Evolutionary conservation across 2,797 vertebrate genomes (phyloP).

Genomic region (Phaenicophaeus curvirostris): DNA sequence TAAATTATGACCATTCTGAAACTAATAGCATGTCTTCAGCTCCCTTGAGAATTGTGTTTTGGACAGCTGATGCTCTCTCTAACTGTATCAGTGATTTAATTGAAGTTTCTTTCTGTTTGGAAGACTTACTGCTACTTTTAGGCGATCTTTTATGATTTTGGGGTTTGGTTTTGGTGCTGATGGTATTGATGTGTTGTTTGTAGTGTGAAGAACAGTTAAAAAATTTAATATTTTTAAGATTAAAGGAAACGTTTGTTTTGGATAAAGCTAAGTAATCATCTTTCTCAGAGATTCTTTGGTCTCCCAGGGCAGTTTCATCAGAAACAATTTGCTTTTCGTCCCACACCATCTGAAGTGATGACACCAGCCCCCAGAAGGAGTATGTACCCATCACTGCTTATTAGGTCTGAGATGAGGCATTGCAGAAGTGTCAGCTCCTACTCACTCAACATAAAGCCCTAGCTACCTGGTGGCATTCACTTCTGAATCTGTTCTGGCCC

Average conservation of each 20-base stretch:
- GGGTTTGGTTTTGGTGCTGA: background rate
- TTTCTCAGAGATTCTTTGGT: background rate
- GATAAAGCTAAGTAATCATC: background rate
- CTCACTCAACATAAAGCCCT: background rate
- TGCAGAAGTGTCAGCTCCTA: rapidly evolving
- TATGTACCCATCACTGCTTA: background rate
- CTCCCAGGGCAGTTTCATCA: background rate
- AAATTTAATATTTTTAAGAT: background rate
- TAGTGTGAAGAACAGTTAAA: background rate
- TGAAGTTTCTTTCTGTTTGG: background rate
- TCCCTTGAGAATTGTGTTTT: background rate
- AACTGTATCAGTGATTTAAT: background rate
- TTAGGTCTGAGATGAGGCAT: background rate
- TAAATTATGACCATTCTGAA: background rate
- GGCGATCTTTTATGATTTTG: background rate
- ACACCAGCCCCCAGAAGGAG: background rate
- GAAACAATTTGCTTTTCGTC: too few species aligned
- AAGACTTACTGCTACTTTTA: background rate
- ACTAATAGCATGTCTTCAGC: background rate
- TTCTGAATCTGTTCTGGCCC: background rate
- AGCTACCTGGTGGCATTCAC: background rate
- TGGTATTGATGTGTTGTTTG: rapidly evolving
- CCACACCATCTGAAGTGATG: background rate
- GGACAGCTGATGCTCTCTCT: background rate
- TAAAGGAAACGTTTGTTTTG: background rate